These are phyloP conservation scores for Melanostigma gelatinosum DNA, from an alignment of 2,113 vertebrate genomes.

Conservation along the genomic window DNA sequence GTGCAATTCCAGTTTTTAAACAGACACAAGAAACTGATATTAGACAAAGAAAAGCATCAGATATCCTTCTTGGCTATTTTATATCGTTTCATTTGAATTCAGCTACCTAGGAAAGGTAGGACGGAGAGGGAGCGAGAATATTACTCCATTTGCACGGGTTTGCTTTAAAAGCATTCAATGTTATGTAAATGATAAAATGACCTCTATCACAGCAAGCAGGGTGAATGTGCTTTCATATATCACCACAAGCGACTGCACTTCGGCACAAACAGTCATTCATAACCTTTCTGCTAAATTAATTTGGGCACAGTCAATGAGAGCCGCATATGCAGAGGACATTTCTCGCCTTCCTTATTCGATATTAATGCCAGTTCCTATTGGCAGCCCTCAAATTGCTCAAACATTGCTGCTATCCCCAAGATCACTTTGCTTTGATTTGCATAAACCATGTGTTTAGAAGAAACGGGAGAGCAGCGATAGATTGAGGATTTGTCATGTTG, in stretches of 20 bases:
- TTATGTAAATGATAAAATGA: conserved; percentile 95
- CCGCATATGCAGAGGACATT: conserved; percentile 79
- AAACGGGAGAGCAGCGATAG: conserved; percentile 68
- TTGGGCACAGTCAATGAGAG: conserved; percentile 84
- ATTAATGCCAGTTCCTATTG: conserved; percentile 80
- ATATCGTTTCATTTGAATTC: background rate
- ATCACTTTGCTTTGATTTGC: conserved; percentile 85
- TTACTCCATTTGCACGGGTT: conserved; percentile 73
- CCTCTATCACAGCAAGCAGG: conserved; percentile 92
- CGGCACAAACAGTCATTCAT: conserved; percentile 91
- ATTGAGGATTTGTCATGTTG: conserved; percentile 84
- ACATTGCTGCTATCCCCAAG: conserved; percentile 73
- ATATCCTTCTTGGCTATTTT: background rate
- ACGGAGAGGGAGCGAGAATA: conserved; percentile 72
- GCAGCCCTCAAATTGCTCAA: conserved; percentile 81
- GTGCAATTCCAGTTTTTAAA: background rate
- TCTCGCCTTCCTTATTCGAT: conserved; percentile 79
- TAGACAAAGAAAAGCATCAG: background rate
- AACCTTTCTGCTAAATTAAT: conserved; percentile 87
- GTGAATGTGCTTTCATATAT: conserved; percentile 94
- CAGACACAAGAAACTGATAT: background rate
- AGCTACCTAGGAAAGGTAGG: background rate
- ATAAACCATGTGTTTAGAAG: conserved; percentile 86
- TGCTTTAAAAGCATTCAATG: conserved; percentile 86
- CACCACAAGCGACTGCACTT: conserved; percentile 86